Conservation (phyloP, 2,797 vertebrate species). For the Lophius americanus region DNA sequence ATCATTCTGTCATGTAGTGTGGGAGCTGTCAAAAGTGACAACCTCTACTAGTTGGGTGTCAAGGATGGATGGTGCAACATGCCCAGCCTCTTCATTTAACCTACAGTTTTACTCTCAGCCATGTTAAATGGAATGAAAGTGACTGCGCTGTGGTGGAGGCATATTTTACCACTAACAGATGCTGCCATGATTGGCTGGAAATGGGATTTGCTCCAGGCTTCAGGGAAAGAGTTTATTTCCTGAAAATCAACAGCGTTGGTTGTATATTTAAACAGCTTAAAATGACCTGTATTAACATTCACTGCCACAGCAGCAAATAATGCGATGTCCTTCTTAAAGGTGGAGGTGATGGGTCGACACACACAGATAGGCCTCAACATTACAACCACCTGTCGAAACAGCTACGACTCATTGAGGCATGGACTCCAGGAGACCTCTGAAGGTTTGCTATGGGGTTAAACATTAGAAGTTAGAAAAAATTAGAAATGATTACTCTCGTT, state of each 20-base stretch:
- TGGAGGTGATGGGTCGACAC: background rate
- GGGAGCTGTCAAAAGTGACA: slow-evolving; percentile 68
- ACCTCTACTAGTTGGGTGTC: slow-evolving; percentile 59
- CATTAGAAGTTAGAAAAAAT: no score
- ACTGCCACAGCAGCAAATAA: background rate
- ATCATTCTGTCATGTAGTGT: slow-evolving; percentile 63
- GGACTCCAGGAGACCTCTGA: background rate
- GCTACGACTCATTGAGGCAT: background rate
- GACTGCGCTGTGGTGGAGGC: slow-evolving; percentile 32
- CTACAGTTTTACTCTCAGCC: slow-evolving; percentile 47
- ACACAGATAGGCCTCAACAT: background rate
- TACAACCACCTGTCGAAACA: no score
- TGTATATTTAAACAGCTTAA: slow-evolving; percentile 8
- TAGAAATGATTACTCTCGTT: no score
- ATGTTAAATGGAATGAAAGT: slow-evolving; percentile 55
- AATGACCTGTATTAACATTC: background rate
- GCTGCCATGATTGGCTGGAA: slow-evolving; percentile 44
- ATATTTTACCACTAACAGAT: slow-evolving; percentile 59
- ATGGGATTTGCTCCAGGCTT: slow-evolving; percentile 34
- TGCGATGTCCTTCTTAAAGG: background rate
- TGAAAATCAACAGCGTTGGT: background rate
- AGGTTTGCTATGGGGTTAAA: no score
- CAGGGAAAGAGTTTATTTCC: slow-evolving; percentile 34
- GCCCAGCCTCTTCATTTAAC: slow-evolving; percentile 57
- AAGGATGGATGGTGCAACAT: slow-evolving; percentile 58